A percentile compares a stretch with the other conserved stretches of the same genome.
phyloP scores from a whole-genome alignment of 2,113 vertebrate genomes.

The Furnarius figulus region DNA sequence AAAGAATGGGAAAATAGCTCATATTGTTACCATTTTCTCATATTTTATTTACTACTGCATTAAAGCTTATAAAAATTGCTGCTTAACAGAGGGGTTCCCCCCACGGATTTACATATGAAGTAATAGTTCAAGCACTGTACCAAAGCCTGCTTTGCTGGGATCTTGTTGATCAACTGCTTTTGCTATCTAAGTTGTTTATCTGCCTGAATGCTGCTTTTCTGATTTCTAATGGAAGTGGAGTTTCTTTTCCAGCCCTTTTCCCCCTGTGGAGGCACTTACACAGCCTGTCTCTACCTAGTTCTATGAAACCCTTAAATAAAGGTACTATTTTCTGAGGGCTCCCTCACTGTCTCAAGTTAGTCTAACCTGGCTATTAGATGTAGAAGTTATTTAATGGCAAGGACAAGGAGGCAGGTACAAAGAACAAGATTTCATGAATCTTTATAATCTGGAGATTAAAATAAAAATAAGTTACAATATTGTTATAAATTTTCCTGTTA shows the following conservation, averaged over 20 bases:
- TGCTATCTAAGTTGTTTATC: neutral
- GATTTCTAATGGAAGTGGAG: neutral
- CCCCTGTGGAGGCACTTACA: neutral
- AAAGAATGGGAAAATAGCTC: neutral
- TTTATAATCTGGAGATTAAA: neutral
- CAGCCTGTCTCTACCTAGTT: neutral
- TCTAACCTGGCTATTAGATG: neutral
- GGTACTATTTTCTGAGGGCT: neutral
- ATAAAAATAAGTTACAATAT: neutral
- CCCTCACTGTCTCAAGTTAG: neutral
- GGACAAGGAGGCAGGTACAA: neutral
- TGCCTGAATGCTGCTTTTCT: neutral
- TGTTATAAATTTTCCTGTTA: neutral
- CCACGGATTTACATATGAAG: neutral
- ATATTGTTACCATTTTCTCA: neutral
- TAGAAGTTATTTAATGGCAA: neutral
- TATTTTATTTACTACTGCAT: neutral
- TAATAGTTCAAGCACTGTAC: neutral
- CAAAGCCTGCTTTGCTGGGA: neutral
- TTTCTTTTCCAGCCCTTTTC: neutral
- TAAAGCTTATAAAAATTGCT: neutral
- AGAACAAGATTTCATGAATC: neutral
- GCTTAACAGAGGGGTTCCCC: neutral
- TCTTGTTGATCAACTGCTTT: neutral
- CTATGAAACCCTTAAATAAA: neutral